Percentiles rank a stretch among this genome's conserved stretches.
Conservation (phyloP, 2,113 vertebrate species). For the Nesogale talazaci region DNA sequence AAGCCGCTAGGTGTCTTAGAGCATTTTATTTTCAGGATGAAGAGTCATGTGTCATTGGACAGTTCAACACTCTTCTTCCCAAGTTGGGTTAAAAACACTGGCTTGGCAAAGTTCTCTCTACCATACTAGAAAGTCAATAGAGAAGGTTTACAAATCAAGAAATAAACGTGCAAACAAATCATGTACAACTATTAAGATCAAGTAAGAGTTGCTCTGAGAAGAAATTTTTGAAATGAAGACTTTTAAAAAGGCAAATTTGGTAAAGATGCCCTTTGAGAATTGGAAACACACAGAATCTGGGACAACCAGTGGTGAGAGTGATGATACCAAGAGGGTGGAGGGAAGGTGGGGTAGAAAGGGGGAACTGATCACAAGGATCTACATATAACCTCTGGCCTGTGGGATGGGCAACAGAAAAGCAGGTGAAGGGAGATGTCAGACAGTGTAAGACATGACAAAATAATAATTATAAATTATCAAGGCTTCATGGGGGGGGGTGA, state of each 20-base stretch:
- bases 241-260: slow-evolving; percentile 21
- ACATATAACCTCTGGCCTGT: too few relatives aligned
- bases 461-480: too few relatives aligned
- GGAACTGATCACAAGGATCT: too few relatives aligned
- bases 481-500: too few relatives aligned
- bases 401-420: too few relatives aligned
- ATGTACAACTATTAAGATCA: neutral
- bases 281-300: too few relatives aligned
- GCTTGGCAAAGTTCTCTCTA: slow-evolving; percentile 1
- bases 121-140: neutral
- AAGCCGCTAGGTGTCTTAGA: neutral
- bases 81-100: slow-evolving; percentile 42
- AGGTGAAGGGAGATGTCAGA: too few relatives aligned
- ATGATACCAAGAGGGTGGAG: too few relatives aligned
- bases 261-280: neutral
- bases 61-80: neutral
- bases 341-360: too few relatives aligned
- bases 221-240: slow-evolving; percentile 34
- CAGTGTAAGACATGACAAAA: too few relatives aligned
- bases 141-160: neutral
- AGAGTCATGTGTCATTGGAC: neutral
- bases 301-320: too few relatives aligned
- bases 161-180: neutral
- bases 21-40: slow-evolving; percentile 21
- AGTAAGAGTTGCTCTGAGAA: neutral